phyloP scores from a whole-genome alignment of 2,797 vertebrate species.

The Rhodeus uyekii region DNA sequence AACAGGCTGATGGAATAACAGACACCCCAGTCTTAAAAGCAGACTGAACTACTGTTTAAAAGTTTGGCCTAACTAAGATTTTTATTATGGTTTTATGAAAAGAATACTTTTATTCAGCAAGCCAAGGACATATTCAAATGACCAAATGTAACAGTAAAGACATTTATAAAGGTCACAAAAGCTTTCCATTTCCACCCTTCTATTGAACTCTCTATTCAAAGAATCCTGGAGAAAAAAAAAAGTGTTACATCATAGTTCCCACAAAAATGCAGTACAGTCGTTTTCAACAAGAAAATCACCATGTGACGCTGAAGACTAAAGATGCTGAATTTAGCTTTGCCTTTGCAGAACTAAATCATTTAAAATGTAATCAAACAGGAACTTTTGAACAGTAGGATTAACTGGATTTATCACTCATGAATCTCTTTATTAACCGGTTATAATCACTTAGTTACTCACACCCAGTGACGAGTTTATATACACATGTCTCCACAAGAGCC shows the following conservation, averaged over 20 bases:
- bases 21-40: background rate
- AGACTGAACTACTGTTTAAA: background rate
- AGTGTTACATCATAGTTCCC: too few relatives aligned
- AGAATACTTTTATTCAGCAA: background rate
- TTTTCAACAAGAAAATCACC: too few relatives aligned
- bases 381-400: background rate
- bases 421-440: background rate
- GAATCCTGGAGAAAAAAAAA: too few relatives aligned
- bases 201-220: too few relatives aligned
- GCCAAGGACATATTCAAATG: background rate
- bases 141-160: too few relatives aligned
- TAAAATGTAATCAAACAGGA: background rate
- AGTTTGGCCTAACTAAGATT: background rate
- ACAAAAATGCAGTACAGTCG: too few relatives aligned
- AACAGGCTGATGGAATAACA: background rate
- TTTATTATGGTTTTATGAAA: background rate
- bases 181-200: too few relatives aligned
- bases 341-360: background rate
- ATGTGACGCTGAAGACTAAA: background rate
- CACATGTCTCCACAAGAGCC: conserved; percentile 7
- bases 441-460: conserved; percentile 6
- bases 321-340: background rate
- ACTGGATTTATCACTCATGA: background rate
- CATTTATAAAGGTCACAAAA: too few relatives aligned
- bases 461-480: background rate